Evolutionary conservation across 2,113 vertebrate species (phyloP), one percentile per base, ranked within the genome.

Genomic region (Podilymbus podiceps): DNA sequence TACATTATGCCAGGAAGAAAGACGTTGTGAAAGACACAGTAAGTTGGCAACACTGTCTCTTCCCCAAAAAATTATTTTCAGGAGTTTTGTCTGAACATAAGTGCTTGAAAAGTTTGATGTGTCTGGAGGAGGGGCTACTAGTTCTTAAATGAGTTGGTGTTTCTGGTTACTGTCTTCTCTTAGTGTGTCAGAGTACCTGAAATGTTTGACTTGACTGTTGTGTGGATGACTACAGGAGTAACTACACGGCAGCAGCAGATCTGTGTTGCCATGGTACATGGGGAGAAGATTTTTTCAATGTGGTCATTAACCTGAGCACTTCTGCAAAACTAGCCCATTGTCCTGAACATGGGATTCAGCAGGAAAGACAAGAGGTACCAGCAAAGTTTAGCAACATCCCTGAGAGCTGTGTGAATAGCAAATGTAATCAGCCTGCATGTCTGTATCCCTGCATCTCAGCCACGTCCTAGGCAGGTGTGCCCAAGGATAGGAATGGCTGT

Each of bases 171-270:
- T 3, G 1, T 50, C 18, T 72, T 47, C 20, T 62, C 31, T 56
- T 75, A 13, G 21, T 73, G 47, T 49, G 59, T 31, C 19, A 58
- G 27, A 66, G 7, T 22, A 88, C 17, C 15, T 25, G 19, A 28
- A 73, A 9, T 56, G 5, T 67, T 52, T 75, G n/a, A 50, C 18
- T 31, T 53, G 33, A 16, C 22, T 16, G 5, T 12, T 75, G 11
- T 0, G 0, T 15, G 4, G 23, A 24, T 44, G 18, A 62, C 12
- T 80, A 80, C 31, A 46, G 40, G 4, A 28, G 8, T 56, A n/a
- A 73, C 24, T 49, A 24, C 58, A 66, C 7, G 79, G 25, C 35
- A 89, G 35, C 31, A 69, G 38, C 13, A 87, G 30, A 85, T 63
- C 30, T 66, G 20, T 20, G 10, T 52, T 52, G 16, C 12, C 33